A percentile compares a stretch with the other conserved stretches of the same genome.
These are phyloP conservation scores for Ctenopoma kingsleyae DNA, from an alignment of 2,797 vertebrate genomes.

Conservation along the genomic window DNA sequence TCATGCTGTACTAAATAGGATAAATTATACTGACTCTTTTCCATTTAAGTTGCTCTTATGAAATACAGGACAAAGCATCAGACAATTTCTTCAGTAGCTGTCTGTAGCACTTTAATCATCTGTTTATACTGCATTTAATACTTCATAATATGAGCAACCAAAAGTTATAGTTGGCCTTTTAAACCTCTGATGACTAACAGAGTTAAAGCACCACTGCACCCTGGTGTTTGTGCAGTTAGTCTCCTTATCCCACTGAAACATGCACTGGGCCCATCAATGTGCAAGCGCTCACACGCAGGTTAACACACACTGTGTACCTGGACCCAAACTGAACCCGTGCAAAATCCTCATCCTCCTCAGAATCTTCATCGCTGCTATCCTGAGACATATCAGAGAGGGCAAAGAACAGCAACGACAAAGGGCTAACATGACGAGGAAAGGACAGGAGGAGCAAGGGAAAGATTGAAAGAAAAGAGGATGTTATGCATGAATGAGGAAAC, in stretches of 20 bases:
- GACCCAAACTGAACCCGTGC: constrained; percentile 98
- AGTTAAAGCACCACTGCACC: not conserved
- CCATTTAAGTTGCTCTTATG: not conserved
- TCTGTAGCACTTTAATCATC: not conserved
- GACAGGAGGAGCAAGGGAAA: constrained; percentile 45
- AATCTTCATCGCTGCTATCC: constrained; percentile 96
- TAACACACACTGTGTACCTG: constrained; percentile 90
- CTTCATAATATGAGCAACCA: not conserved
- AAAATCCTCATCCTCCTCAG: constrained; percentile 95
- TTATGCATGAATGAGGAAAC: constrained; percentile 62
- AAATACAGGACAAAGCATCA: not conserved
- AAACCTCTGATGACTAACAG: constrained; percentile 14
- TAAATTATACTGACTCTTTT: not conserved
- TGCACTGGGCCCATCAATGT: constrained; percentile 73
- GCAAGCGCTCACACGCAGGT: constrained; percentile 64
- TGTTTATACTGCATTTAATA: not conserved
- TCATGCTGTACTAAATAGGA: not conserved
- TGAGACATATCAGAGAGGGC: constrained; percentile 94
- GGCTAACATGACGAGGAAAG: constrained; percentile 82
- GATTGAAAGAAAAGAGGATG: constrained; percentile 33
- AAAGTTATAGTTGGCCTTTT: not conserved
- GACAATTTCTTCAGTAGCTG: not conserved
- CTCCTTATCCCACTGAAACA: constrained; percentile 73
- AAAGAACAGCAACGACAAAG: constrained; percentile 95
- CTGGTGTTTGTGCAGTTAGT: constrained; percentile 72